Conservation (phyloP, 2,113 vertebrate species). For the Telmatochromis bifrenatus region DNA sequence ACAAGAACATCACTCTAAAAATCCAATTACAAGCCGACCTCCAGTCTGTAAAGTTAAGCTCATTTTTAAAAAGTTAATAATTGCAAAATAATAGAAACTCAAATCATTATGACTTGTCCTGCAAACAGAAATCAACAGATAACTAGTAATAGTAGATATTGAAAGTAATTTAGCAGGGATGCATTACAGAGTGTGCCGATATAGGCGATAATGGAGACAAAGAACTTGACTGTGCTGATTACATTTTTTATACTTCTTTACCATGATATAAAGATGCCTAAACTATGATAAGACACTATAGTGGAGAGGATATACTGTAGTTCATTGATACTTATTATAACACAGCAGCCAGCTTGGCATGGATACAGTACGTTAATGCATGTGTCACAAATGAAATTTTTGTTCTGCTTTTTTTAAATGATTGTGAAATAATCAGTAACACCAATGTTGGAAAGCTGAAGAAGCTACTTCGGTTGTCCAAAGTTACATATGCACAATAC, state of each 20-base stretch:
- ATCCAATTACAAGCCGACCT: conserved; percentile 53
- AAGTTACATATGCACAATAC: no score
- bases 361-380: background rate
- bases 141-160: background rate
- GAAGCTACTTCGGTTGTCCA: background rate
- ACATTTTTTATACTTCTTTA: background rate
- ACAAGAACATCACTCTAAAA: conserved; percentile 33
- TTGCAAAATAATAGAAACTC: conserved; percentile 18
- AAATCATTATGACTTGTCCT: background rate
- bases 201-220: background rate
- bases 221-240: background rate
- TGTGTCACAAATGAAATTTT: background rate
- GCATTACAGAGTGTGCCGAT: background rate
- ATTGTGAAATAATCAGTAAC: background rate
- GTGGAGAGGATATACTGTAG: background rate
- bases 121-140: background rate
- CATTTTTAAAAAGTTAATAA: conserved; percentile 40
- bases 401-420: background rate
- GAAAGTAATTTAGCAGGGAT: background rate
- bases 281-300: background rate
- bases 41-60: conserved; percentile 16
- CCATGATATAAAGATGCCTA: background rate
- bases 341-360: background rate
- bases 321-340: background rate
- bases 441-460: fast-evolving